Percentiles rank a stretch among this genome's conserved stretches.
These are phyloP conservation scores for Dromiciops gliroides DNA, from an alignment of 2,113 vertebrate species.

Conservation along the genomic window DNA sequence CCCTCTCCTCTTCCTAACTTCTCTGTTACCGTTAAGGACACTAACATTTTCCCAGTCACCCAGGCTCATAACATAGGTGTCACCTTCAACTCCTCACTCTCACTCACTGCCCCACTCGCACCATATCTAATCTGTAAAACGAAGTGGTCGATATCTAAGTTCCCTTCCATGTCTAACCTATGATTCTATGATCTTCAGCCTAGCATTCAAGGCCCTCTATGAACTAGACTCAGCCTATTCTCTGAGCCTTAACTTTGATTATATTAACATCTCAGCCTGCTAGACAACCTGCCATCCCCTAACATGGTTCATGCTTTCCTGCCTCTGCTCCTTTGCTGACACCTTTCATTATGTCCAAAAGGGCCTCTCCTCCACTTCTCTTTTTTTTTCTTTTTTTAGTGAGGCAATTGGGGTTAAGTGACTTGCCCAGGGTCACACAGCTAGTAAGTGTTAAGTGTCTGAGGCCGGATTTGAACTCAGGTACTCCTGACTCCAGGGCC, in stretches of 20 bases:
- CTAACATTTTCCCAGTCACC: background rate
- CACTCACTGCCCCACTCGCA: background rate
- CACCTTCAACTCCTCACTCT: background rate
- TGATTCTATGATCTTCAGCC: background rate
- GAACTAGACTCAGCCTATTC: background rate
- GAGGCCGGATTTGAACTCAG: too few species aligned
- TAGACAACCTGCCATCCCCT: background rate
- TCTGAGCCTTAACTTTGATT: background rate
- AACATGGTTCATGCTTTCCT: background rate
- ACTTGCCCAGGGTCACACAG: too few species aligned
- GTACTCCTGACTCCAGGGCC: too few species aligned
- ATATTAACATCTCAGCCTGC: background rate
- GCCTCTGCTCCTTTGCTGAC: background rate
- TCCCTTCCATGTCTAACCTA: background rate
- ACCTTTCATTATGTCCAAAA: background rate
- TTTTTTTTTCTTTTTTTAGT: too few species aligned
- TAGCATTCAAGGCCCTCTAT: background rate
- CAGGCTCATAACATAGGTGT: background rate
- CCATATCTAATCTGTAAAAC: background rate
- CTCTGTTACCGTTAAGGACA: background rate
- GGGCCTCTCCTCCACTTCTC: background rate
- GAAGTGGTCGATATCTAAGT: background rate
- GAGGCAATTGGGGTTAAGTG: too few species aligned
- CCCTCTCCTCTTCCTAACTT: background rate
- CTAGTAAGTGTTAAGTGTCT: too few species aligned